These are phyloP conservation scores for Acleris cristana DNA, from an alignment of 2,888 invertebrate genomes.

Conservation along the genomic window DNA sequence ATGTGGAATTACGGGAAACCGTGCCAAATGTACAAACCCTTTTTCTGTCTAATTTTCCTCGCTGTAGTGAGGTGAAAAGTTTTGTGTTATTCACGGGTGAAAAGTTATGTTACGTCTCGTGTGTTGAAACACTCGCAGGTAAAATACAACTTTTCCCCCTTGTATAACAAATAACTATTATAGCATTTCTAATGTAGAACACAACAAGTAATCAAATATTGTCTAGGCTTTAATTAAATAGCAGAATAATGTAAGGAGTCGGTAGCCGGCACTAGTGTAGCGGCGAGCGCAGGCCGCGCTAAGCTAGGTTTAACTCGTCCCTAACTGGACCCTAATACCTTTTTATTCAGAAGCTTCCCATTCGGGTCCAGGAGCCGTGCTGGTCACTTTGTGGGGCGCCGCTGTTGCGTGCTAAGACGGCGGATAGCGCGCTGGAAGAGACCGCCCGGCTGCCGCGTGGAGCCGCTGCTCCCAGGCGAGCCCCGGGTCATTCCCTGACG, in stretches of 20 bases:
- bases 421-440: constrained; percentile 48
- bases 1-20: no score
- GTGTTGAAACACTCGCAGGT: no score
- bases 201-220: no score
- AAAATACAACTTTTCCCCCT: no score
- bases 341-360: constrained; percentile 63
- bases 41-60: no score
- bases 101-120: no score
- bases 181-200: no score
- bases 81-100: no score
- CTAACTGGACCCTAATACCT: constrained; percentile 52
- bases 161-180: no score
- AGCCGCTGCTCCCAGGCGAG: no score
- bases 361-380: constrained; percentile 64
- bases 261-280: not conserved
- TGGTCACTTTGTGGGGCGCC: constrained; percentile 72
- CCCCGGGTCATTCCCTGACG: not conserved
- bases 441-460: not conserved
- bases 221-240: not conserved
- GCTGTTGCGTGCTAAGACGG: constrained; percentile 46
- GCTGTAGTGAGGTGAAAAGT: no score
- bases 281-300: not conserved
- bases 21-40: no score
- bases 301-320: constrained; percentile 41
- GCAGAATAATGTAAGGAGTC: not conserved